A percentile compares a stretch with the other conserved stretches of the same genome.
Evolutionary conservation across 1,140 invertebrate genomes (phyloP).

Genomic region (Drosophila burlai): DNA sequence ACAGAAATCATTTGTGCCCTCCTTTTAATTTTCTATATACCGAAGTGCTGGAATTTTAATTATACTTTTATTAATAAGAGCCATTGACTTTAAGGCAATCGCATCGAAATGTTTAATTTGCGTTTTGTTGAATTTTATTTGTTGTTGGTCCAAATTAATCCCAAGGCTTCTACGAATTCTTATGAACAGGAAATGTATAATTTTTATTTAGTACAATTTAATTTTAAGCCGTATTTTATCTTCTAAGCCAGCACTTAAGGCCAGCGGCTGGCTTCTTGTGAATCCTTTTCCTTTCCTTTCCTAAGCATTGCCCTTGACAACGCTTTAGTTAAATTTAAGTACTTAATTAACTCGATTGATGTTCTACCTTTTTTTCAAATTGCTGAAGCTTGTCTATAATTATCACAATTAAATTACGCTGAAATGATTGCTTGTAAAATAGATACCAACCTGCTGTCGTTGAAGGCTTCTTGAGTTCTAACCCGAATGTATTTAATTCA

Average conservation of each 20-base stretch:
- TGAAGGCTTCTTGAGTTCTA: too few relatives aligned
- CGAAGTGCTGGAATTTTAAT: not conserved
- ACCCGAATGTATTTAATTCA: not conserved
- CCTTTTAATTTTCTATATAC: not conserved
- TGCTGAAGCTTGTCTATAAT: not conserved
- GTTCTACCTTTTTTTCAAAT: not conserved
- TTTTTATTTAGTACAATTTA: not conserved
- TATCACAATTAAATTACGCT: not conserved
- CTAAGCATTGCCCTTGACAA: not conserved
- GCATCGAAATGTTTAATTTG: not conserved
- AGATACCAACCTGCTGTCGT: not conserved
- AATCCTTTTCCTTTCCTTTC: too few relatives aligned
- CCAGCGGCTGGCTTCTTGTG: not conserved
- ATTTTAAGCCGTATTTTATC: not conserved
- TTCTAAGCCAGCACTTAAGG: too few relatives aligned
- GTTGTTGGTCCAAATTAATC: not conserved
- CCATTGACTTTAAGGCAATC: conserved; percentile 1
- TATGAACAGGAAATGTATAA: not conserved
- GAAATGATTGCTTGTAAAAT: not conserved
- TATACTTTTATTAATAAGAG: not conserved
- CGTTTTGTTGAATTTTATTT: not conserved
- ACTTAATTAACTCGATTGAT: not conserved
- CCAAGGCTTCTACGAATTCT: not conserved
- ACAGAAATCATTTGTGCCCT: not conserved
- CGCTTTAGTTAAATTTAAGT: not conserved